Base-by-base conservation (phyloP, 2,888 invertebrate species). In the Phaedon cochleariae region DNA sequence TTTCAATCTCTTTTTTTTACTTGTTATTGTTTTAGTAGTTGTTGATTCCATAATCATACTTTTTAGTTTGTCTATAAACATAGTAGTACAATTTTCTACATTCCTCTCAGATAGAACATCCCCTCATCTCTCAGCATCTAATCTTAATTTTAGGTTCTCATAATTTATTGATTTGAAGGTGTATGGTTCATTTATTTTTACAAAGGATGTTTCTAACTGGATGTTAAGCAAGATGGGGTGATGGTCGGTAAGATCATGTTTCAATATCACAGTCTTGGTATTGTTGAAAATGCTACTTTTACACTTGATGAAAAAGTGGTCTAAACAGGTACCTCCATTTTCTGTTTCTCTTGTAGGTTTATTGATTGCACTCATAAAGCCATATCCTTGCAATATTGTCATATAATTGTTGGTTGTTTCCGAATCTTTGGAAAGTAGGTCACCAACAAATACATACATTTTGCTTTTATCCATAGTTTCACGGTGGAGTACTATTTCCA, bases 301-400 rank as follows among this genome's bases (percentile, higher is more conserved):
- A 7, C 26, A 26, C 26, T 26, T 26, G 26, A 7, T 21, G 52
- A 65, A 65, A 65, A 49, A 65, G 37, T 65, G 61, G 22, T 65
- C 65, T 9, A 61, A 18, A 55, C 60, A 64, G n/a, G 46, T 26
- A 18, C 18, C 41, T 34, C 51, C 10, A 18, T 61, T 41, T 22
- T 52, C 61, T 12, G 31, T 29, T 48, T 48, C n/a, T 45, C 65
- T 62, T 15, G 65, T 65, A 17, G 37, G n/a, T 31, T 54, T 54
- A 29, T 64, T 60, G 2, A 62, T 58, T 29, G 22, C 29, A 62
- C 62, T 58, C n/a, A 54, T n/a, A 62, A 54, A 59, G n/a, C 61
- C 65, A 61, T 55, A 57, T 29, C 46, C 37, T 26, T 65, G 52
- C 48, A 64, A 37, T 26, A 62, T 10, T 5, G 61, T 54, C 41